These are phyloP conservation scores for Myanophis thanlyinensis DNA, from an alignment of 2,113 vertebrate genomes.

Conservation along the genomic window DNA sequence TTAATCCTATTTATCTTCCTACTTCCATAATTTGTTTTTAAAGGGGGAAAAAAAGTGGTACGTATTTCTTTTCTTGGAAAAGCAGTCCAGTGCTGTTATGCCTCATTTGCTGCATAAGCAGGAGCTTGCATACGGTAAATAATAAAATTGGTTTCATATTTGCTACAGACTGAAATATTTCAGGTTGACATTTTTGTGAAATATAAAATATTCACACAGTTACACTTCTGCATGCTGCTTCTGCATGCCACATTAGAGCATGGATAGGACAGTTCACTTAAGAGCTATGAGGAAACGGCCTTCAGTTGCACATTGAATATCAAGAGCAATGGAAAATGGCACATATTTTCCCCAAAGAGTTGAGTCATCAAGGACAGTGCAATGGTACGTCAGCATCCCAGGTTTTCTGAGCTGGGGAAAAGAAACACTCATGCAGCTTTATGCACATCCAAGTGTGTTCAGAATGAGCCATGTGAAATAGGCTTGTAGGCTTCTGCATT, in stretches of 20 bases:
- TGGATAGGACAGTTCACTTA: slow-evolving; percentile 36
- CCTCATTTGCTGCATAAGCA: slow-evolving; percentile 40
- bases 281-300: slow-evolving; percentile 15
- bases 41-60: slow-evolving; percentile 33
- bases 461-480: background rate
- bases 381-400: background rate
- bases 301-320: slow-evolving; percentile 42
- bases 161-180: slow-evolving; percentile 53
- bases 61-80: slow-evolving; percentile 56
- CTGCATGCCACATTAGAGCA: slow-evolving; percentile 49
- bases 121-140: slow-evolving; percentile 52
- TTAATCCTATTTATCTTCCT: slow-evolving; percentile 32
- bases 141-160: slow-evolving; percentile 50
- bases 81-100: slow-evolving; percentile 48
- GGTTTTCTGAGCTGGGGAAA: background rate
- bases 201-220: slow-evolving; percentile 46
- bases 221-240: slow-evolving; percentile 50
- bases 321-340: slow-evolving; percentile 41
- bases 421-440: background rate
- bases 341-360: slow-evolving; percentile 16
- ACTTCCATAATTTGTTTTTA: slow-evolving; percentile 54
- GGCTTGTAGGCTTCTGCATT: background rate
- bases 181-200: slow-evolving; percentile 42
- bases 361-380: slow-evolving; percentile 35
- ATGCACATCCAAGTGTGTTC: background rate